Evolutionary conservation across 2,888 invertebrate genomes (phyloP).

Genomic region (Amiota minor): DNA sequence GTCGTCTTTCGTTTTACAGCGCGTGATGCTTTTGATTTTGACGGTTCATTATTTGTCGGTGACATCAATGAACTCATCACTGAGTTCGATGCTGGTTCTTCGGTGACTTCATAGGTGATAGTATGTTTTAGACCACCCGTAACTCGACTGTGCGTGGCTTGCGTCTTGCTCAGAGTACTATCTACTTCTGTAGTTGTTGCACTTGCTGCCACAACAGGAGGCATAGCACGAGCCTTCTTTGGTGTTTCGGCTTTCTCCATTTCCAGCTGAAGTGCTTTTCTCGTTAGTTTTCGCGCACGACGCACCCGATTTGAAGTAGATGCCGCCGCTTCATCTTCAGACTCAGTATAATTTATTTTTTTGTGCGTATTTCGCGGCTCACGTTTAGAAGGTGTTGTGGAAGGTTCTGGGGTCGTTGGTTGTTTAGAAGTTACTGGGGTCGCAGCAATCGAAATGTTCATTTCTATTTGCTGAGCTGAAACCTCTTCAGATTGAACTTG

Average conservation of each 20-base stretch:
- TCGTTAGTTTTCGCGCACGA: constrained; percentile 56
- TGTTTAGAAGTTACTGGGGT: not conserved
- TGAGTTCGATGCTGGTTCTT: not conserved
- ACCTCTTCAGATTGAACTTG: not conserved
- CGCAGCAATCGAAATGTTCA: not conserved
- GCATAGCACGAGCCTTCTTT: constrained; percentile 45
- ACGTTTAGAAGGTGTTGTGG: constrained; percentile 46
- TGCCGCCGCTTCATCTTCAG: constrained; percentile 46
- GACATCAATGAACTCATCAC: not conserved
- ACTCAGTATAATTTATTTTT: constrained; percentile 57
- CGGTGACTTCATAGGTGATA: not conserved
- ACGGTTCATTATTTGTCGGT: not conserved
- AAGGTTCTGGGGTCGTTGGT: not conserved
- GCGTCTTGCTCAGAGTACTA: not conserved
- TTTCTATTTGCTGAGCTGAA: too few relatives aligned
- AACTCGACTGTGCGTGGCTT: not conserved
- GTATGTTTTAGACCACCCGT: not conserved
- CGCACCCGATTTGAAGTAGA: constrained; percentile 49
- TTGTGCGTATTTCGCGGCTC: constrained; percentile 57
- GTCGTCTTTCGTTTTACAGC: not conserved
- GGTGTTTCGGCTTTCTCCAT: constrained; percentile 48
- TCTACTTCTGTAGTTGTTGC: not conserved
- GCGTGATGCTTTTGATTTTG: not conserved
- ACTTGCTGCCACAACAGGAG: constrained; percentile 5
- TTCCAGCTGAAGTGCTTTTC: constrained; percentile 56